phyloP scores from a whole-genome alignment of 2,888 invertebrate genomes.

The Euplagia quadripunctaria region DNA sequence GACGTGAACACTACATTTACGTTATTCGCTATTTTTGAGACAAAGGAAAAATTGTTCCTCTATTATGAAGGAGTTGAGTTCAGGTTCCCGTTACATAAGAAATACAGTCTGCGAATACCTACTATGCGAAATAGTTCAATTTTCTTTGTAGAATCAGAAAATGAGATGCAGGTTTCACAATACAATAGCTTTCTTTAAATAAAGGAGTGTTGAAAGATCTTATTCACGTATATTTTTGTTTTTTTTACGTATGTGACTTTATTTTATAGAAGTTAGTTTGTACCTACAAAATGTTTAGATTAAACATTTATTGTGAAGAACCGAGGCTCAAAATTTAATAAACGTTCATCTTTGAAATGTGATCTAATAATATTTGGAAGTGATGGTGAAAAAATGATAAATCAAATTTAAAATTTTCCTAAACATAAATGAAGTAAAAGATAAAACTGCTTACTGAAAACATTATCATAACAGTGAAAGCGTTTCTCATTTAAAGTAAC shows the following conservation, averaged over 20 bases:
- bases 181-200: constrained; percentile 8
- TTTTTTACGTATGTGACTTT: not conserved
- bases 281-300: not conserved
- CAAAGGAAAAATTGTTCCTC: constrained; percentile 57
- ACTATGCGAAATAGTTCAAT: constrained; percentile 8
- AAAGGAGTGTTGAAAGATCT: constrained; percentile 6
- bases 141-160: constrained; percentile 18
- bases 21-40: constrained; percentile 58
- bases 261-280: not conserved
- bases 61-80: constrained; percentile 35
- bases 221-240: not conserved
- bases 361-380: not conserved
- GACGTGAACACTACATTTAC: constrained; percentile 53
- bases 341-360: too few species aligned
- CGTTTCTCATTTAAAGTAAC: not conserved
- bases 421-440: not conserved
- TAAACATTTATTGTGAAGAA: not conserved
- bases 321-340: too few species aligned
- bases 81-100: constrained; percentile 6
- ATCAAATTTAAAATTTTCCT: not conserved
- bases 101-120: constrained; percentile 6
- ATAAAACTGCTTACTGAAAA: not conserved
- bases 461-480: not conserved
- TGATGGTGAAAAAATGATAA: too few species aligned
- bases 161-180: constrained; percentile 1